These are phyloP conservation scores for Lophochroa leadbeateri DNA, from an alignment of 2,113 vertebrate species.

Conservation along the genomic window DNA sequence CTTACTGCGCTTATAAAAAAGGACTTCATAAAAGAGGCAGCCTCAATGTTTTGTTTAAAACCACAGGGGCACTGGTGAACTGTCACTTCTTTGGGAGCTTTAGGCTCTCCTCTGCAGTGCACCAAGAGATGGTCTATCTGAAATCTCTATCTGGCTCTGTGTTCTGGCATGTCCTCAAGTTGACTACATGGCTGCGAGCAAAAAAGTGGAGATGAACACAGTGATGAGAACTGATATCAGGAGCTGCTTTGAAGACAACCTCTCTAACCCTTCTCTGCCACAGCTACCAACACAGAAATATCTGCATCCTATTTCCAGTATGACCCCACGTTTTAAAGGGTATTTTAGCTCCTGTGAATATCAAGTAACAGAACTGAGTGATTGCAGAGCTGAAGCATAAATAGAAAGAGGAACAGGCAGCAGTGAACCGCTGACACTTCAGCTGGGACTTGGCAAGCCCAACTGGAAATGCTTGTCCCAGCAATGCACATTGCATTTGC, in stretches of 20 bases:
- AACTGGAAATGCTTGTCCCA: slow-evolving; percentile 38
- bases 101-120: background rate
- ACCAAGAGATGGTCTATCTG: background rate
- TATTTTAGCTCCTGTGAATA: slow-evolving; percentile 2
- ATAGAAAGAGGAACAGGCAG: slow-evolving; percentile 61
- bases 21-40: background rate
- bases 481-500: background rate
- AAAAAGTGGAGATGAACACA: background rate
- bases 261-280: background rate
- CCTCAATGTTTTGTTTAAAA: background rate
- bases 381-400: slow-evolving; percentile 16
- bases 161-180: background rate
- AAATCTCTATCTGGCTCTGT: background rate
- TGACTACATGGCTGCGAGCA: background rate
- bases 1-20: background rate
- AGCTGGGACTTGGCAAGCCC: slow-evolving; percentile 26
- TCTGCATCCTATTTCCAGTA: slow-evolving; percentile 4
- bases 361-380: slow-evolving; percentile 31
- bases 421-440: slow-evolving; percentile 22
- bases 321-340: background rate
- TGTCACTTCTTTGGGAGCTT: background rate
- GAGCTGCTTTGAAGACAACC: background rate
- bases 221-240: background rate
- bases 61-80: background rate
- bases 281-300: background rate